Evolutionary conservation across 2,888 invertebrate genomes (phyloP), one percentile per base, ranked within the genome.

Genomic region (Erebia aethiops): DNA sequence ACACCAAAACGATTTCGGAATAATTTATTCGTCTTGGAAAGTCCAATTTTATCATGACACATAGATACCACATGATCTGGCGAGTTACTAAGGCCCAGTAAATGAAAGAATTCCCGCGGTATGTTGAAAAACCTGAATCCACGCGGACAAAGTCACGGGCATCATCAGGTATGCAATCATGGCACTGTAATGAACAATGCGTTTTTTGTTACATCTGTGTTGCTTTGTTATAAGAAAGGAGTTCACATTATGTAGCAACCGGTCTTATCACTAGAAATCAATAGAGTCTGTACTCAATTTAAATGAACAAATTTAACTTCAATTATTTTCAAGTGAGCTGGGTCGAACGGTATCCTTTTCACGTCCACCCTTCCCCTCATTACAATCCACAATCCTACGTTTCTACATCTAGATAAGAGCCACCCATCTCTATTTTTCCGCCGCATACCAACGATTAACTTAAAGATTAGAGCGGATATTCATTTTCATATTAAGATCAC

Each of bases 261-360:
- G 58, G 52, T 68, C 51, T 69, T 75, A 77, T 76, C 75, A 75
- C 75, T 73, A 75, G 70, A 73, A 75, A 75, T 76, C 73, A 74
- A 76, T 75, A 74, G 75, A 71, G 71, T 70, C 21, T 70, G 74
- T 75, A 82, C 83, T 87, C 86, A 87, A 90, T 90, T 91, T 87
- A 88, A 91, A 90, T 88, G 88, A 88, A 89, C 90, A 91, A 92
- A 92, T 92, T 92, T 91, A 90, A 91, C 89, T 92, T 92, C 89
- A 91, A 93, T 92, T 92, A 92, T 89, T 90, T 88, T 92, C 86
- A 91, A 92, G 91, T 88, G 89, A 89, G 86, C 82, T 81, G 86
- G 85, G 85, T 84, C 84, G 85, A 81, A 84, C 83, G 87, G 88
- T 89, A 91, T 91, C 89, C 90, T 87, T 91, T 90, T 91, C 90